phyloP scores from a whole-genome alignment of 1,140 invertebrate genomes.

The Brachionus plicatilis region DNA sequence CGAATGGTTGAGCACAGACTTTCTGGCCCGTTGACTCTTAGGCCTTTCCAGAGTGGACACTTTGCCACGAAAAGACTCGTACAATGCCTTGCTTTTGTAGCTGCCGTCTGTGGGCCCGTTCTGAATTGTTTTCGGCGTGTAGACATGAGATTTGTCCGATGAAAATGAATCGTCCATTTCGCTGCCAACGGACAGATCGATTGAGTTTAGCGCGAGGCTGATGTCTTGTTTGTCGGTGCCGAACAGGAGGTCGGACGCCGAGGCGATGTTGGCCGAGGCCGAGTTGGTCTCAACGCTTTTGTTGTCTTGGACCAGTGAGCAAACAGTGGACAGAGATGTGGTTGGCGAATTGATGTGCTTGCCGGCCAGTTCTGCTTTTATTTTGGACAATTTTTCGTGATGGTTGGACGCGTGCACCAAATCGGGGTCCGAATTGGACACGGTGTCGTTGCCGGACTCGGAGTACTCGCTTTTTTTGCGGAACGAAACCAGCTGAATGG shows the following conservation, averaged over 20 bases:
- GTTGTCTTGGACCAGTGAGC: background rate
- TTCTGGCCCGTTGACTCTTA: background rate
- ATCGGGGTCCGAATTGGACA: background rate
- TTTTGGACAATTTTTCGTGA: background rate
- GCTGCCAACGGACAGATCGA: background rate
- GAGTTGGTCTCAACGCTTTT: background rate
- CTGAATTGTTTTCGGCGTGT: background rate
- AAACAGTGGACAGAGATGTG: background rate
- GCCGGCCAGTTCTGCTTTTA: conserved; percentile 3
- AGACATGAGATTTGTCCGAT: background rate
- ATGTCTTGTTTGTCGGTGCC: background rate
- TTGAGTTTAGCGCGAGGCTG: background rate
- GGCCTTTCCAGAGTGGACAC: conserved; percentile 21
- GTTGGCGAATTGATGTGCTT: background rate
- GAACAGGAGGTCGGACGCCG: conserved; percentile 4
- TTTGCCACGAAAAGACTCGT: conserved; percentile 38
- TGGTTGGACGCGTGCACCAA: background rate
- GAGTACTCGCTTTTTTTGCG: conserved; percentile 20
- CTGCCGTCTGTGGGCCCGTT: background rate
- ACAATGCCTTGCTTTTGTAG: conserved; percentile 3
- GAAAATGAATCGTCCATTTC: conserved; percentile 3
- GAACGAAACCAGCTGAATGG: background rate
- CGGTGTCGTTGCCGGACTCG: background rate
- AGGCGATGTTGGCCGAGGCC: background rate
- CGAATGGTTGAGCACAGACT: conserved; percentile 14